Evolutionary conservation across 2,113 vertebrate species (phyloP), one percentile per base, ranked within the genome.

Genomic region (Larimichthys crocea): DNA sequence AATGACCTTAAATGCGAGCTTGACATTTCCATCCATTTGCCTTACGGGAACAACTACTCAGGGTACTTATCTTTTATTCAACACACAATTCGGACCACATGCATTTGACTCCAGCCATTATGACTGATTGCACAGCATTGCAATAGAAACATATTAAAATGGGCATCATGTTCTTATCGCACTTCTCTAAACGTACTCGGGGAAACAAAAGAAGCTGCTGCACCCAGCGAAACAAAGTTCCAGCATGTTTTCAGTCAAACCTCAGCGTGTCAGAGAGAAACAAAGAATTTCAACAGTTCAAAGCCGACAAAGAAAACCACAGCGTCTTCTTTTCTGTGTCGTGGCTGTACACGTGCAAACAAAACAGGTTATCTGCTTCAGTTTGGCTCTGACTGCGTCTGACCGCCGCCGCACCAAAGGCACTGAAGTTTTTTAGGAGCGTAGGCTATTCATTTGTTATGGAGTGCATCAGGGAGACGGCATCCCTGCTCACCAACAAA

Each of bases 61-160:
- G 73, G 26, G 53, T 52, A 14, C 52, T 84, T 64, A 84, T 86
- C 66, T 84, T 88, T 84, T 79, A 84, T 86, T 86, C 86, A 84
- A n/a, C 80, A 64, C 67, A 26, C 26, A 17, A 44, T 59, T 73
- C 20, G 0, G 70, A 53, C 57, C 53, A n/a, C 50, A 67, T 40
- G 22, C 42, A 31, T 87, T 87, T 70, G 61, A 74, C 78, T 66
- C 12, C 42, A 22, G 74, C 63, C 74, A 57, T 79, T 62, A 82
- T 22, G 4, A 67, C 4, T 0, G 3, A 79, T 67, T 49, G 71
- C 74, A 71, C 1, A 16, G 48, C 68, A 59, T 57, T 59, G 46
- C 29, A 53, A 48, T 8, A 31, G 22, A 63, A 71, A 55, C 72
- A 12, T 52, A 53, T 67, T 8, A n/a, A 35, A 66, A 53, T 11